phyloP scores from a whole-genome alignment of 2,113 vertebrate genomes.

The Cygnus buccinator region DNA sequence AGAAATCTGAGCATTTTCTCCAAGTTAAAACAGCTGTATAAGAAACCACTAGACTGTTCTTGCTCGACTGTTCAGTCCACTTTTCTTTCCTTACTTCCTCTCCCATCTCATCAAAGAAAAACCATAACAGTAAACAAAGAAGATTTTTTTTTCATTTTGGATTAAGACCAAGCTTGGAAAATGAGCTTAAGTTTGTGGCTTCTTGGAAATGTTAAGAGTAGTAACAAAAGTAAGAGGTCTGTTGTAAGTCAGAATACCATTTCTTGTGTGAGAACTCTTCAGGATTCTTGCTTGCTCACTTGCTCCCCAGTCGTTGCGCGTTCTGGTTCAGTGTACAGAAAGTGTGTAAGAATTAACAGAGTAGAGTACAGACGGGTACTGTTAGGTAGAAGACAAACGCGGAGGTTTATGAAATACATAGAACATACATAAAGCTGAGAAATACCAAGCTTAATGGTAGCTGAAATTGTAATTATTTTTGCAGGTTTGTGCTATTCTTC shows the following conservation, averaged over 20 bases:
- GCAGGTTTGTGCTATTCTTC: neutral
- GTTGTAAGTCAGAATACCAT: fast-evolving
- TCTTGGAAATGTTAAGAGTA: neutral
- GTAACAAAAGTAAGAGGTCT: neutral
- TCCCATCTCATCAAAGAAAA: neutral
- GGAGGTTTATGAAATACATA: neutral
- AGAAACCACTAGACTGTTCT: neutral
- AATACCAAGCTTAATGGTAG: neutral
- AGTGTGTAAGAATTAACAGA: neutral
- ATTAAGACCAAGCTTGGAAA: neutral
- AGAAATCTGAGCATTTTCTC: neutral
- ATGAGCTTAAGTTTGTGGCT: neutral
- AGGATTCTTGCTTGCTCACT: neutral
- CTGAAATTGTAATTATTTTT: neutral
- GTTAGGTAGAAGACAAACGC: neutral
- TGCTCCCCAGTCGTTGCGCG: fast-evolving
- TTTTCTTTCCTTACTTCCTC: neutral
- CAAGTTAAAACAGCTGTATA: neutral
- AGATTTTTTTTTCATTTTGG: neutral
- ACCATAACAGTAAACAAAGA: neutral
- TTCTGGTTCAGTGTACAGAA: neutral
- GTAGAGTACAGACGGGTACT: neutral
- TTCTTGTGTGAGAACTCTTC: neutral
- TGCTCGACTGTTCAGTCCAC: neutral
- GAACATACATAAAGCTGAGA: neutral